Conservation (phyloP, 1,140 invertebrate species). For the Drosophila tropicalis region DNA sequence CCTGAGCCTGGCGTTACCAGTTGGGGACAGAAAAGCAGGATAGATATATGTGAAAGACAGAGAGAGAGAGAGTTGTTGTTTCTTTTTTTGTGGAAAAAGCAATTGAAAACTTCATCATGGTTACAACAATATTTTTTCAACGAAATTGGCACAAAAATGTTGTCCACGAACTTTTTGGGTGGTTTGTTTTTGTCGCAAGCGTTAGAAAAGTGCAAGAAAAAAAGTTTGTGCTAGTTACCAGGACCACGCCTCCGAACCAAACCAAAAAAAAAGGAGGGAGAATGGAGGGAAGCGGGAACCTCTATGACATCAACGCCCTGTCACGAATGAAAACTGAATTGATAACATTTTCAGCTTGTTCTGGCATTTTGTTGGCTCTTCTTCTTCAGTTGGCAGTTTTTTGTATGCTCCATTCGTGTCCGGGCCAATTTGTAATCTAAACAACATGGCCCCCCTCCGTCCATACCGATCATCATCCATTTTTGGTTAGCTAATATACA, state of each 20-base stretch:
- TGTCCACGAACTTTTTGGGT: constrained; percentile 67
- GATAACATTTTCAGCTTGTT: constrained; percentile 76
- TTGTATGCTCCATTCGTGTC: constrained; percentile 32
- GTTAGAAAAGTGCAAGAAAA: constrained; percentile 54
- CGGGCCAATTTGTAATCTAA: constrained; percentile 78
- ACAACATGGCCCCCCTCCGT: constrained; percentile 55
- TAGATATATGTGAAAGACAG: neutral
- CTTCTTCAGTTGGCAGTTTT: constrained; percentile 12
- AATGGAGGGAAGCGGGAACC: neutral
- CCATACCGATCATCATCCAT: neutral
- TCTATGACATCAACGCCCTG: constrained; percentile 52
- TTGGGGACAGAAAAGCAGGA: constrained; percentile 2
- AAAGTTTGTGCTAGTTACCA: constrained; percentile 57
- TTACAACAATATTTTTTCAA: constrained; percentile 78
- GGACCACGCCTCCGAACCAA: constrained; percentile 48
- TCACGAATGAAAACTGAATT: constrained; percentile 71
- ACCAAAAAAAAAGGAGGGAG: neutral
- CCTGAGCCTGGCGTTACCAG: constrained; percentile 8
- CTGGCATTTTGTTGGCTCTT: constrained; percentile 29
- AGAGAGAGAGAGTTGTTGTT: constrained; percentile 39
- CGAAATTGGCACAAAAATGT: constrained; percentile 81
- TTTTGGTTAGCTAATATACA: constrained; percentile 47
- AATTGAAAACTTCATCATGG: constrained; percentile 81
- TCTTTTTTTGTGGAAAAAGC: constrained; percentile 62
- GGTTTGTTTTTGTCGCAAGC: constrained; percentile 29